phyloP scores from a whole-genome alignment of 2,888 invertebrate genomes.

The Zygogramma bicolorata region DNA sequence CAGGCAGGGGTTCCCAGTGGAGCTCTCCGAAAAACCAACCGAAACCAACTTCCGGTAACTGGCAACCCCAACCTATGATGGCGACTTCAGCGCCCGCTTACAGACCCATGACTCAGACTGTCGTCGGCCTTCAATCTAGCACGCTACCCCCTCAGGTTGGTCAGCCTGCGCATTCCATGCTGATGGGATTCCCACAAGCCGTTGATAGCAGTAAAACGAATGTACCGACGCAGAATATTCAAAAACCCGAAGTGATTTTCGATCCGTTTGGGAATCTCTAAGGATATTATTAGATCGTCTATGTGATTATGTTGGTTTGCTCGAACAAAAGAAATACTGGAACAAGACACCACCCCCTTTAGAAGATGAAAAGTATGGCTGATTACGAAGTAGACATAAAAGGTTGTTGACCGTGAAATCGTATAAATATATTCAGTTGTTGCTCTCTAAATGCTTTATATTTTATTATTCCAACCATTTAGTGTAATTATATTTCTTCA shows the following conservation, averaged over 20 bases:
- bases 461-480: background rate
- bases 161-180: background rate
- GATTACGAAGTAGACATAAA: conserved; percentile 2
- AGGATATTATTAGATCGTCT: no score
- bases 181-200: background rate
- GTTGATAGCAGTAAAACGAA: background rate
- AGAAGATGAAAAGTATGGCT: background rate
- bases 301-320: background rate
- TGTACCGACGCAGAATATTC: background rate
- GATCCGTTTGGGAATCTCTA: background rate
- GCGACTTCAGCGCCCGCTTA: conserved; percentile 62
- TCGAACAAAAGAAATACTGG: background rate
- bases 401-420: conserved; percentile 5
- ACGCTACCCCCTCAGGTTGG: background rate
- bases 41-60: conserved; percentile 75
- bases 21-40: conserved; percentile 80
- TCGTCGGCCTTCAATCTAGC: background rate
- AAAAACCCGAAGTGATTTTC: conserved; percentile 5
- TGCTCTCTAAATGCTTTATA: background rate
- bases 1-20: conserved; percentile 78
- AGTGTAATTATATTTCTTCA: background rate
- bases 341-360: background rate
- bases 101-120: background rate
- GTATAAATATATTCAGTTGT: background rate
- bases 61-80: conserved; percentile 86